Base-by-base conservation (phyloP, 2,888 invertebrate genomes). In the Taenaris catops region DNA sequence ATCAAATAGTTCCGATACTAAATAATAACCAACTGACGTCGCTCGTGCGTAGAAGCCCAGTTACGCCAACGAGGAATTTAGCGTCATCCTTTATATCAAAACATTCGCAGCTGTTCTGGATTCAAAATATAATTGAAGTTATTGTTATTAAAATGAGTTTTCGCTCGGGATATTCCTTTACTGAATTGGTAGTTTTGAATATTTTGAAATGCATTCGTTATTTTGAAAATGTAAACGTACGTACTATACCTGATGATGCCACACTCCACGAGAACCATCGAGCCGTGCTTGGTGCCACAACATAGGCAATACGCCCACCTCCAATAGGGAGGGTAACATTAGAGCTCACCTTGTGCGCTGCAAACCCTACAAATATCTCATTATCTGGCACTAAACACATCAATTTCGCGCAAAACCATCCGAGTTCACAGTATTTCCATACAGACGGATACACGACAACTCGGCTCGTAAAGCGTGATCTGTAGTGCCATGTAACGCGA, bases 341-440 rank as follows among this genome's bases (percentile, higher is more conserved):
- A 80, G 81, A 81, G 83, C 81, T 81, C 84, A 75, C 83, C 80
- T 84, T 86, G 86, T 86, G 86, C 86, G 86, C 79, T 83, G 83
- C 84, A 76, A 79, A 79, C 80, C 79, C 81, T 80, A 81, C 75
- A 44, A 57, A 60, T 58, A 71, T 61, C 67, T 55, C 67, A 51
- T 55, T 61, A 63, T 62, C 54, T 59, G 67, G 61, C 75, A 67
- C 63, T 61, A 58, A 58, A 49, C 46, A 41, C 55, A 54, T 60
- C 45, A 46, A 48, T 48, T 25, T 21, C 12, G 16, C 26, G 21
- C 25, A 32, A n/a, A 23, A 25, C 2, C 12, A 5, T 2, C 19
- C 10, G 11, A 25, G 25, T 11, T 18, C 32, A 10, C 25, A 26
- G 12, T 18, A 10, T 12, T 18, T 8, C 16, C 27, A 20, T 18